phyloP scores from a whole-genome alignment of 2,797 vertebrate genomes.

The Ispidina lecontei region DNA sequence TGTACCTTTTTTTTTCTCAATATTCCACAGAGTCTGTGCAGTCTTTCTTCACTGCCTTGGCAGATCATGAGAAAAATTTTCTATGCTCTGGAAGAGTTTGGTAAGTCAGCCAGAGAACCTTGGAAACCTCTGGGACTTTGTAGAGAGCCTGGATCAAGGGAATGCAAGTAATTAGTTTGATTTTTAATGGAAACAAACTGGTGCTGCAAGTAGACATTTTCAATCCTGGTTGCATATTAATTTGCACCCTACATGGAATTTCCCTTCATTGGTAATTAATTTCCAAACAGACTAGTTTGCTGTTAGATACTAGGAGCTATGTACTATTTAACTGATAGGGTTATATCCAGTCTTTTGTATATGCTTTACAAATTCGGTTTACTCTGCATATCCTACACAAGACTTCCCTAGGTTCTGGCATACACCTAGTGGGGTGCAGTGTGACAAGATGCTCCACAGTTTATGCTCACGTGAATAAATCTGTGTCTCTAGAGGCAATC shows the following conservation, averaged over 20 bases:
- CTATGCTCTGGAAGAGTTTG: not conserved
- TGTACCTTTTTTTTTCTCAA: not conserved
- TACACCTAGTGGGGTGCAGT: not conserved
- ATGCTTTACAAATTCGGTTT: not conserved
- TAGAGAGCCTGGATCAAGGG: not conserved
- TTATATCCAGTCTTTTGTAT: not conserved
- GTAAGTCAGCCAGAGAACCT: constrained; percentile 8
- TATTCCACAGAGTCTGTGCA: not conserved
- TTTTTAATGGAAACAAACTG: not conserved
- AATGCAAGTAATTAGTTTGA: not conserved
- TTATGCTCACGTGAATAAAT: not conserved
- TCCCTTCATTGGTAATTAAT: not conserved
- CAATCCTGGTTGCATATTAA: not conserved
- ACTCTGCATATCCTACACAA: not conserved
- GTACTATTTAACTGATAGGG: not conserved
- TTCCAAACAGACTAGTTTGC: not conserved
- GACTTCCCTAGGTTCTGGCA: not conserved
- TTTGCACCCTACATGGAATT: not conserved
- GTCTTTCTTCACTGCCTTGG: not conserved
- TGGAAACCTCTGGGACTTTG: constrained; percentile 4
- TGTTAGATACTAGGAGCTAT: not conserved
- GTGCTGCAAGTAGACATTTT: not conserved
- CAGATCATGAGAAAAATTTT: constrained; percentile 25
- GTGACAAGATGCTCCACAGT: not conserved
- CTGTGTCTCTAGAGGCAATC: not conserved